Conservation (phyloP, 1,140 invertebrate species). For the Popillia japonica region DNA sequence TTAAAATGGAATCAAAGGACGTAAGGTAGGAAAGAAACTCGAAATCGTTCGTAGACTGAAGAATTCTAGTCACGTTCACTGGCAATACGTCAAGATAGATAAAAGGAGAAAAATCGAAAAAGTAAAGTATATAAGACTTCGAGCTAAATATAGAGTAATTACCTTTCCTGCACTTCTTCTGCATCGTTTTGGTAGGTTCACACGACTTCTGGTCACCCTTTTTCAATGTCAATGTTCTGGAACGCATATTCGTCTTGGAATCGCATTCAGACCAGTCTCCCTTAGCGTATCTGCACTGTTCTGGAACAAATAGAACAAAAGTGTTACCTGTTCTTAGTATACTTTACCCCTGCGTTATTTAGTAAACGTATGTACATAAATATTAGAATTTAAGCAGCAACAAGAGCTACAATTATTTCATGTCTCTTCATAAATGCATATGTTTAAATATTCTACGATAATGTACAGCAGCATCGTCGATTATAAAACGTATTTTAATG, state of each 20-base stretch:
- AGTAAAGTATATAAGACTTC: not conserved
- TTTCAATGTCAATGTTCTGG: slow-evolving; percentile 82
- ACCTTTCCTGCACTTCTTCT: slow-evolving; percentile 93
- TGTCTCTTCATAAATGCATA: no score
- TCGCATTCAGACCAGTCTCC: slow-evolving; percentile 88
- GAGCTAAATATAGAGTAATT: slow-evolving; percentile 48
- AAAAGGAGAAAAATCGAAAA: slow-evolving; percentile 24
- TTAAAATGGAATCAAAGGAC: not conserved
- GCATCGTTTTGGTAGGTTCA: slow-evolving; percentile 83
- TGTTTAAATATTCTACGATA: no score
- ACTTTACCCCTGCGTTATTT: not conserved
- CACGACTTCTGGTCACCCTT: slow-evolving; percentile 80
- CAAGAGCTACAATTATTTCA: no score
- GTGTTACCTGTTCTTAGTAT: not conserved
- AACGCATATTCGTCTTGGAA: slow-evolving; percentile 78
- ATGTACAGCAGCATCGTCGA: no score
- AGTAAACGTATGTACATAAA: no score
- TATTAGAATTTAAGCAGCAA: no score
- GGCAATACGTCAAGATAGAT: slow-evolving; percentile 31
- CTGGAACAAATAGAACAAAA: slow-evolving; percentile 55
- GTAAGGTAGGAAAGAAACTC: not conserved
- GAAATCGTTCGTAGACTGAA: not conserved
- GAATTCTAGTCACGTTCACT: slow-evolving; percentile 19
- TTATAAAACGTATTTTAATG: no score
- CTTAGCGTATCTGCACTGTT: slow-evolving; percentile 81